These are phyloP conservation scores for Passer domesticus DNA, from an alignment of 2,113 vertebrate species.

Conservation along the genomic window DNA sequence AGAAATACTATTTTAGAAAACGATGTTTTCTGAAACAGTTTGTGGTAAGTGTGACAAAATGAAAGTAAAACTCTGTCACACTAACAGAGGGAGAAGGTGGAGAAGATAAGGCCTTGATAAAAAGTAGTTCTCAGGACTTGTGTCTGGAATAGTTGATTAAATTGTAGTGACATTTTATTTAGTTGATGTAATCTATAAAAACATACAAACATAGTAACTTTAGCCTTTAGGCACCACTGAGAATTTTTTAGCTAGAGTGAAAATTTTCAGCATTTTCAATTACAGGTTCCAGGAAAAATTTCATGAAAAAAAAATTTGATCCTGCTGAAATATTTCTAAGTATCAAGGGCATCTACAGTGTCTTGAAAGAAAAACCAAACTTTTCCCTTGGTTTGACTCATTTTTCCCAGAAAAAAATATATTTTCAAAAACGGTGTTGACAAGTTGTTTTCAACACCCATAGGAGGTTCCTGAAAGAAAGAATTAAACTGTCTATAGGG, in stretches of 20 bases:
- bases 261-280: background rate
- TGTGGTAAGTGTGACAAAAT: background rate
- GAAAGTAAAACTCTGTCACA: background rate
- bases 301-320: background rate
- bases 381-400: background rate
- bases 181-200: background rate
- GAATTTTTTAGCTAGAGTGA: background rate
- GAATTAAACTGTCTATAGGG: background rate
- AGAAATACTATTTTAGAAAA: background rate
- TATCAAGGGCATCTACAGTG: background rate
- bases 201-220: background rate
- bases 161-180: background rate
- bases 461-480: background rate
- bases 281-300: background rate
- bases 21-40: background rate
- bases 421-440: background rate
- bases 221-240: background rate
- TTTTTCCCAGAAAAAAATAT: background rate
- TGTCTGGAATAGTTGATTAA: background rate
- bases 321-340: background rate
- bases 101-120: background rate
- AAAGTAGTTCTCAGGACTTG: background rate
- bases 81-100: background rate
- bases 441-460: background rate
- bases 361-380: background rate